Evolutionary conservation across 2,113 vertebrate genomes (phyloP), one percentile per base, ranked within the genome.

Genomic region (Anguilla japonica): DNA sequence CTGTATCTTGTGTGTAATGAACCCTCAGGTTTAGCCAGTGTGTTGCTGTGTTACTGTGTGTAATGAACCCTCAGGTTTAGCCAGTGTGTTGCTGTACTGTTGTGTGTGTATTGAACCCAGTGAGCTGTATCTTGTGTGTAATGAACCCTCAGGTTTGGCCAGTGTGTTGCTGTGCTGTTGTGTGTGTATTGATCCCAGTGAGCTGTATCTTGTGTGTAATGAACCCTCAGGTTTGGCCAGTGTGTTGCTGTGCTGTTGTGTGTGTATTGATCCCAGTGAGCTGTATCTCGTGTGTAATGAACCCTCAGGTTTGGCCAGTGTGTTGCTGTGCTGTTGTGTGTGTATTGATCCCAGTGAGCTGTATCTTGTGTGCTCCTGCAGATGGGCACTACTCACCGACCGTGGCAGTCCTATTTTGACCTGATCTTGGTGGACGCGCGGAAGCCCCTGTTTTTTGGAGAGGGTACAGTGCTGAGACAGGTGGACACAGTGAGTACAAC

Each of bases 341-440:
- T 34, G 34, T 63, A 29, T 14, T 57, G 41, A n/a, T n/a, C n/a
- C n/a, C n/a, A n/a, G n/a, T n/a, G n/a, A n/a, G n/a, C n/a, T 43
- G 41, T 43, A 7, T 75, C 26, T 81, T 29, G 39, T 87, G 22
- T 87, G 7, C 9, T 56, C 84, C 34, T 87, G 39, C 87, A 96
- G 95, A 92, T 93, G 46, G 96, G 97, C 20, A 96, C 95, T 6
- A 90, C 96, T 82, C 98, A 99, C 90, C 94, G 97, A 5, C 98
- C 96, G 0, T 99, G 98, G 98, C 96, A 99, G 92, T 99, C 98
- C 78, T 99, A 99, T 93, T 99, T 99, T 0, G 98, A 99, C 90
- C 95, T 99, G 89, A 99, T 99, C 90, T 93, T 99, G 87, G 98
- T 99, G 85, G 98, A 99, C 83, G 98, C 98, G 20, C 96, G 98